Base-by-base conservation (phyloP, 2,113 vertebrate species). In the Desmodus rotundus region DNA sequence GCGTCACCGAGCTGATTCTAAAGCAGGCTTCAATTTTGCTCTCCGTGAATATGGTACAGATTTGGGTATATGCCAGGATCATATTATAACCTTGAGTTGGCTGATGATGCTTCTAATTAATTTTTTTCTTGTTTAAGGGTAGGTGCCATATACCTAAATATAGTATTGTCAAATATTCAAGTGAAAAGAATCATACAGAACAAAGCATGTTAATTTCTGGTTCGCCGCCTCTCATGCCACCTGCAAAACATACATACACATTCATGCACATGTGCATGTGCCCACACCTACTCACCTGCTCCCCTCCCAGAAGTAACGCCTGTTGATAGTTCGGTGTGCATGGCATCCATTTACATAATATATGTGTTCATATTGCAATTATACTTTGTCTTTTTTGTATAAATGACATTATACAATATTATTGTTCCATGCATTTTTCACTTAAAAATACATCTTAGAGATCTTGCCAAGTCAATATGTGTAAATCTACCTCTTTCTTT, bases 401-500 rank as follows among this genome's bases (percentile, higher is more conserved):
- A 94, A 89, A 61, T 94, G 72, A 13, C 26, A 90, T 91, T 81
- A 87, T 50, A 89, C 26, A 84, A 28, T 67, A 47, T 43, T 86
- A 85, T 38, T 87, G 22, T 65, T 82, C 54, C 74, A 52, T 54
- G 58, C 36, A 82, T 86, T 92, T 91, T 96, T 89, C 50, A 93
- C 54, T 97, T 86, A 73, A 93, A 72, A 97, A 80, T 89, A 76
- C 90, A 38, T 74, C 68, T 93, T 93, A 73, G 77, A 82, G 52
- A 91, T 93, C 74, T 68, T 94, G 91, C 54, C 93, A 96, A 81
- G 67, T 24, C 38, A 95, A 80, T 80, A 91, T 93, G 54, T 61
- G n/a, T 73, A 78, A 94, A 38, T 91, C 82, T 88, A 96, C 77
- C 87, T 92, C 91, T 96, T 94, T 91, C 93, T 96, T 95, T 95